Percentiles rank a stretch among this genome's conserved stretches.
Conservation (phyloP, 2,113 vertebrate genomes). For the Mola mola region DNA sequence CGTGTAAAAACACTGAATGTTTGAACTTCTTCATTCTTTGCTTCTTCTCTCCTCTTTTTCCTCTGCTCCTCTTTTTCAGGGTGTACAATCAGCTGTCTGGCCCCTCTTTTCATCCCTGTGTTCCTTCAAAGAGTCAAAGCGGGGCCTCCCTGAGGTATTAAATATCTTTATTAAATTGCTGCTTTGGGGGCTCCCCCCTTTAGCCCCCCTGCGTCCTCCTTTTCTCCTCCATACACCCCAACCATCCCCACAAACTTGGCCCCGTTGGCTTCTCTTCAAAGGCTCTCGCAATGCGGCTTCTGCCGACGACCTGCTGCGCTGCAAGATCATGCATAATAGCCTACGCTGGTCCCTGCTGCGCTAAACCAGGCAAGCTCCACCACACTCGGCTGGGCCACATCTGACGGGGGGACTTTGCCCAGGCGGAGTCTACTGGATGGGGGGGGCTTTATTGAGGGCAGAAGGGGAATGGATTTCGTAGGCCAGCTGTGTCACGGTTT, state of each 20-base stretch:
- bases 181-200: constrained; percentile 38
- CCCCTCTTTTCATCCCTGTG: constrained; percentile 53
- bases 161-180: constrained; percentile 84
- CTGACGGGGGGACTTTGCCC: constrained; percentile 53
- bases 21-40: neutral
- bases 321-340: constrained; percentile 69
- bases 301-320: constrained; percentile 71
- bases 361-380: constrained; percentile 69
- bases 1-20: too few relatives aligned
- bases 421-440: constrained; percentile 46
- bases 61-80: constrained; percentile 15
- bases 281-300: constrained; percentile 74
- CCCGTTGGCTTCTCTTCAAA: constrained; percentile 68
- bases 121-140: constrained; percentile 69
- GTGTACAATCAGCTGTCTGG: constrained; percentile 61
- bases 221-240: constrained; percentile 61
- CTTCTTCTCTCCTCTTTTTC: constrained; percentile 17
- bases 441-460: neutral
- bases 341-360: constrained; percentile 58
- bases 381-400: constrained; percentile 75
- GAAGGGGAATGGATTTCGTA: constrained; percentile 30
- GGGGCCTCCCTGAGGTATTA: constrained; percentile 74
- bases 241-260: constrained; percentile 63
- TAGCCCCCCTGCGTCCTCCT: constrained; percentile 41
- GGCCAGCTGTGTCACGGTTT: constrained; percentile 74